Evolutionary conservation across 2,888 invertebrate species (phyloP), one percentile per base, ranked within the genome.

Genomic region (Chorisops tibialis): DNA sequence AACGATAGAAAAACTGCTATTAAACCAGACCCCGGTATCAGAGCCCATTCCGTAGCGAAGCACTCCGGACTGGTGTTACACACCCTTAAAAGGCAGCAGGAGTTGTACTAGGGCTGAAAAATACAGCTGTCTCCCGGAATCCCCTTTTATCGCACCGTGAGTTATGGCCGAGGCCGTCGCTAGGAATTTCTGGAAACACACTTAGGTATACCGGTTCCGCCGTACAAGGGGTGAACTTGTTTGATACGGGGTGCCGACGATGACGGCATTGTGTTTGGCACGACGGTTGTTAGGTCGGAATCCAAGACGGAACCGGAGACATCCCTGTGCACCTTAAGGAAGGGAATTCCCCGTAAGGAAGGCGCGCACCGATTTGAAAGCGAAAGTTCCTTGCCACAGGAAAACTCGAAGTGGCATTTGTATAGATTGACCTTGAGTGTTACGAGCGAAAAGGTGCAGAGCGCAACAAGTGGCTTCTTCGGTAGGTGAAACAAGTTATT

Each of bases 101-200:
- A 21, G 30, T 52, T 56, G 45, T 43, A 43, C 14, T 43, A 56
- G 45, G 45, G 56, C 43, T 39, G 6, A 43, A 30, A 19, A 16
- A 43, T 18, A 56, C 56, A 56, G 56, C 56, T 56, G 56, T 56
- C 56, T 56, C 45, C 30, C 56, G 56, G 56, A 56, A 56, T 56
- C 56, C 56, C 56, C 56, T 56, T 19, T 50, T 50, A 16, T 9
- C 9, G 38, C 12, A 18, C 45, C 12, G 45, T 24, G 45, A 56
- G 18, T 45, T 56, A 38, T 45, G 56, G 43, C 30, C 30, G 30
- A 18, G 56, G 43, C 30, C 43, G 43, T 24, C 19, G 52, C 9
- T 21, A 52, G 52, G 39, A 38, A 54, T 52, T 54, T 30, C 56
- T 56, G 30, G 45, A 41, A 54, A 41, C 12, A 37, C 18, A 37